Evolutionary conservation across 2,797 vertebrate genomes (phyloP).

Genomic region (Semaprochilodus insignis): DNA sequence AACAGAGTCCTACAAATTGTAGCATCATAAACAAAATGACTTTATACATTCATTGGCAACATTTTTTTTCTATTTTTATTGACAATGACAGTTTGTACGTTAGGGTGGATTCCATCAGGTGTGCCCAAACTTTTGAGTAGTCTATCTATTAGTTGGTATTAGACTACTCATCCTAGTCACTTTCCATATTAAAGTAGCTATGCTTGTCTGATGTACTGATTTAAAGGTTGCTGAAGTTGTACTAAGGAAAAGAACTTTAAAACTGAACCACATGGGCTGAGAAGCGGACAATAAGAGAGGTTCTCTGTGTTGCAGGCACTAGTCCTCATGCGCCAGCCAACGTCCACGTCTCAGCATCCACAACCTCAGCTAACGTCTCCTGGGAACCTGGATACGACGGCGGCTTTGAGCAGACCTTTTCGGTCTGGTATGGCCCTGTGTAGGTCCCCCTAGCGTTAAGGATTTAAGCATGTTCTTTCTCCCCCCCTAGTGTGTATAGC

Average conservation of each 20-base stretch:
- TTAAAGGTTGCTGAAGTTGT: too few relatives aligned
- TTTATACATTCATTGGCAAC: too few relatives aligned
- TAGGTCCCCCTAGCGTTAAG: conserved; percentile 89
- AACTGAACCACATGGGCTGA: neutral
- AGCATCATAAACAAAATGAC: too few relatives aligned
- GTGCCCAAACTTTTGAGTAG: neutral
- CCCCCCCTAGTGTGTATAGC: neutral
- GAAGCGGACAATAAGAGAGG: neutral
- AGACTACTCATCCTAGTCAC: neutral
- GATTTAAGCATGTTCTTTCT: conserved; percentile 49
- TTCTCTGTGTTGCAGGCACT: conserved; percentile 83
- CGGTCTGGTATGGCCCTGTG: conserved; percentile 99
- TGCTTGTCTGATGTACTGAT: neutral
- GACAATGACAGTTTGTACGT: neutral
- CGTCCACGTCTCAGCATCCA: conserved; percentile 90
- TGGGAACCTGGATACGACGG: conserved; percentile 99
- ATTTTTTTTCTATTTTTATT: too few relatives aligned
- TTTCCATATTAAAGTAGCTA: neutral
- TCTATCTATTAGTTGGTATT: neutral
- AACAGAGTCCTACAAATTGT: too few relatives aligned
- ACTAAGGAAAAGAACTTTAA: neutral
- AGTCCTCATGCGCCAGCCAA: conserved; percentile 96
- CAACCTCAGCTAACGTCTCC: conserved; percentile 96
- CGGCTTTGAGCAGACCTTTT: conserved; percentile 99
- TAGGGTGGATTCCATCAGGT: neutral